Evolutionary conservation across 2,888 invertebrate genomes (phyloP), one percentile per base, ranked within the genome.

Genomic region (Apantesis nais): DNA sequence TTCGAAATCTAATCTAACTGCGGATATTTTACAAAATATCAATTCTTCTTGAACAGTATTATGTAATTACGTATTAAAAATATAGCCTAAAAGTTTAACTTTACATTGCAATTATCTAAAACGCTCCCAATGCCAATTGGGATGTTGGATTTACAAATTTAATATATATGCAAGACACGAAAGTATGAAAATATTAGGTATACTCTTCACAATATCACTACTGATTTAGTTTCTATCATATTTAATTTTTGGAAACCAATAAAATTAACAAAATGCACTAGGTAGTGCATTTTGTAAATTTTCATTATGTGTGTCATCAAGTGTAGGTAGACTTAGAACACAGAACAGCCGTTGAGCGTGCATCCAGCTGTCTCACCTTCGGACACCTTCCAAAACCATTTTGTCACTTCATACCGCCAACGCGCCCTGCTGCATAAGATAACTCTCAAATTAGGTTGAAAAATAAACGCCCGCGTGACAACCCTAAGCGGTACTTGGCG

Each of bases 401-500:
- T n/a, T 52, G 11, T 9, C 22, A 48, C 48, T 5, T 3, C 11
- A n/a, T 25, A 55, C n/a, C 25, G n/a, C 25, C 12, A 14, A 25
- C n/a, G 55, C 25, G 55, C 55, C 25, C 25, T 55, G 55, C 14
- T 2, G n/a, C 25, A 64, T 29, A 64, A 31, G 29, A 61, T 34
- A 34, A 37, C 61, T 9, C 34, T 34, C 34, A 34, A 37, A 34
- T 34, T 52, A 11, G 22, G 48, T 52, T 52, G 1, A 52, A 22
- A 34, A n/a, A 34, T 29, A 44, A 22, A 31, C 1, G n/a, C 37
- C 22, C 14, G 7, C 14, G 74, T 67, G 85, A 52, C 92, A 92
- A 22, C 94, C 94, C 94, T 93, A 80, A 58, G 19, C 75, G 74
- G 73, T 78, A 83, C 81, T 81, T 85, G 86, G 82, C 82, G 88